A percentile compares a stretch with the other conserved stretches of the same genome.
Conservation (phyloP, 2,113 vertebrate species). For the Sardina pilchardus region DNA sequence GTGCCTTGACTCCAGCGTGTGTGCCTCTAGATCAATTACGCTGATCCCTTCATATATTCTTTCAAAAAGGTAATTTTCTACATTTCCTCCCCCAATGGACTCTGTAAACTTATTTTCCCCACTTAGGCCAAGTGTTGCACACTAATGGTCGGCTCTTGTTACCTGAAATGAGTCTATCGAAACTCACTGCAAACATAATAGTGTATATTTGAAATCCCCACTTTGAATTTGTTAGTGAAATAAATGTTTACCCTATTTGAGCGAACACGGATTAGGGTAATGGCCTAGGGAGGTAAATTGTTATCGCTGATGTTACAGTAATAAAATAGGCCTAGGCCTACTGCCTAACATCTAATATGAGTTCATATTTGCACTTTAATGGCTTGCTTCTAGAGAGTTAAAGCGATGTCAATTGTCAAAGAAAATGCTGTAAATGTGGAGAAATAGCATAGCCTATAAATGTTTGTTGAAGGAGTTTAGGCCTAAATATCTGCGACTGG, state of each 20-base stretch:
- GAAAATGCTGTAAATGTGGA: no score
- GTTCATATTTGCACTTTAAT: no score
- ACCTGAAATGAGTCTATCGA: not conserved
- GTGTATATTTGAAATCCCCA: not conserved
- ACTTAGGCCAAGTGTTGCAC: not conserved
- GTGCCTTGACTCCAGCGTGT: not conserved
- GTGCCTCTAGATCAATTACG: constrained; percentile 26
- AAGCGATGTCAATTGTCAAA: no score
- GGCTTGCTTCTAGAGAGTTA: no score
- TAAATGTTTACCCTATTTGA: not conserved
- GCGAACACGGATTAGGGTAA: not conserved
- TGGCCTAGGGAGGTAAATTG: not conserved
- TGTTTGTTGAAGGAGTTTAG: no score
- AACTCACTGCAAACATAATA: not conserved
- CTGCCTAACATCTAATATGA: no score
- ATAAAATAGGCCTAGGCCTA: no score
- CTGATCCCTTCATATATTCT: constrained; percentile 29
- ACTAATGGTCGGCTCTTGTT: not conserved
- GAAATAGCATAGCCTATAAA: no score
- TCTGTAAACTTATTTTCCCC: not conserved
- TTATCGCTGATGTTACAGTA: no score
- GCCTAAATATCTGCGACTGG: no score
- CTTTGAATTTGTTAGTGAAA: not conserved
- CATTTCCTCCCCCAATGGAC: constrained; percentile 6
- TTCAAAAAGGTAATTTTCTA: constrained; percentile 12